Evolutionary conservation across 2,797 vertebrate species (phyloP).

Genomic region (Pseudocheirus occidentalis): DNA sequence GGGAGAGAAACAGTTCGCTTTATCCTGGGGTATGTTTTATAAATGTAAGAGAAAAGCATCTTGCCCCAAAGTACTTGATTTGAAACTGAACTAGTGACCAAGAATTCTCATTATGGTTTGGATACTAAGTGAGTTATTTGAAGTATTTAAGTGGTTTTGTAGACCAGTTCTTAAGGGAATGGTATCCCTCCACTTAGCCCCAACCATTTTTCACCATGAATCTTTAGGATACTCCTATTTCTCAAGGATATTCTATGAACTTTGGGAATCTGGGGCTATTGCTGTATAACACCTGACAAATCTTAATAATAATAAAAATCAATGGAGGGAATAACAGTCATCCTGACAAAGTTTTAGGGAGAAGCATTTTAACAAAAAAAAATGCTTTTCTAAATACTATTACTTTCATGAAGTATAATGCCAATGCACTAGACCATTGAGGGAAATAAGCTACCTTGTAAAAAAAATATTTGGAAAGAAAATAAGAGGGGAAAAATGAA

Average conservation of each 20-base stretch:
- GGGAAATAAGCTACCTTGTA: constrained; percentile 59
- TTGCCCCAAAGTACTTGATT: constrained; percentile 51
- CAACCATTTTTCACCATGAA: not conserved
- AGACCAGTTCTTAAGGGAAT: constrained; percentile 11
- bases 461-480: constrained; percentile 49
- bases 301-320: not conserved
- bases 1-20: constrained; percentile 25
- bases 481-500: constrained; percentile 63
- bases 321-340: not conserved
- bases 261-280: not conserved
- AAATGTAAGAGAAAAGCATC: constrained; percentile 10
- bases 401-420: not conserved
- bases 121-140: constrained; percentile 33
- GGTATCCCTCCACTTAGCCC: constrained; percentile 9
- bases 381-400: not conserved
- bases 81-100: constrained; percentile 34
- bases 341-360: not conserved
- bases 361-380: constrained; percentile 12
- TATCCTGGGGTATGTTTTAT: constrained; percentile 20
- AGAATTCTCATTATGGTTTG: constrained; percentile 41
- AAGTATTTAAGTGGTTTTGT: constrained; percentile 40
- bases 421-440: constrained; percentile 45
- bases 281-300: not conserved
- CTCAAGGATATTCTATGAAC: not conserved
- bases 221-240: not conserved